phyloP scores from a whole-genome alignment of 2,113 vertebrate species.

The Tiliqua scincoides region DNA sequence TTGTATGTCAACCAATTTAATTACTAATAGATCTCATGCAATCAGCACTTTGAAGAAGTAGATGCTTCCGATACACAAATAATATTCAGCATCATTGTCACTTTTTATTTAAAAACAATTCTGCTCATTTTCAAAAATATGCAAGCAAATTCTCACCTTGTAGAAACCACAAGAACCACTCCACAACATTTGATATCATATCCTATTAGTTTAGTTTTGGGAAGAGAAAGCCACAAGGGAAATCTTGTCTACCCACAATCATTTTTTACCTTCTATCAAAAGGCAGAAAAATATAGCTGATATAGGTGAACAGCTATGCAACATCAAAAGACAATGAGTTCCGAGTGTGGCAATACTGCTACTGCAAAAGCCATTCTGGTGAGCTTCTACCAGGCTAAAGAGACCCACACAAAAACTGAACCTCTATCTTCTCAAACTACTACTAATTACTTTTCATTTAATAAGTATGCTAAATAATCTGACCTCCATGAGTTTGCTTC shows the following conservation, averaged over 20 bases:
- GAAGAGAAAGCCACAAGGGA: slow-evolving; percentile 26
- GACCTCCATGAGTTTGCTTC: background rate
- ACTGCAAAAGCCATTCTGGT: background rate
- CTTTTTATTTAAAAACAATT: slow-evolving; percentile 46
- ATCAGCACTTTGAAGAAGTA: slow-evolving; percentile 45
- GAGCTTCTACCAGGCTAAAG: background rate
- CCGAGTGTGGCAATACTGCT: background rate
- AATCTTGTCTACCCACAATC: background rate
- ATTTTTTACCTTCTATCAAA: slow-evolving; percentile 9
- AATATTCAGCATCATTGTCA: slow-evolving; percentile 21
- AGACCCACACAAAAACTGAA: background rate
- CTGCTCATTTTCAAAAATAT: background rate
- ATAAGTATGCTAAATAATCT: background rate
- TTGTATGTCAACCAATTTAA: slow-evolving; percentile 51
- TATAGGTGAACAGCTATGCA: background rate
- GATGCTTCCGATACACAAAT: slow-evolving; percentile 39
- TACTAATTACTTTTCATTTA: background rate
- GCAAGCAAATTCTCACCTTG: slow-evolving; percentile 13
- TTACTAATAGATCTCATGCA: slow-evolving; percentile 53
- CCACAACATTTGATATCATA: background rate
- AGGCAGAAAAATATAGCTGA: background rate
- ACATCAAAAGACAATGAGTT: background rate
- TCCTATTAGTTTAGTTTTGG: slow-evolving; percentile 25
- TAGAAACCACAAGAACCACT: slow-evolving; percentile 14
- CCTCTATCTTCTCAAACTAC: background rate